Evolutionary conservation across 1,140 invertebrate genomes (phyloP).

Genomic region (Drosophila tani): DNA sequence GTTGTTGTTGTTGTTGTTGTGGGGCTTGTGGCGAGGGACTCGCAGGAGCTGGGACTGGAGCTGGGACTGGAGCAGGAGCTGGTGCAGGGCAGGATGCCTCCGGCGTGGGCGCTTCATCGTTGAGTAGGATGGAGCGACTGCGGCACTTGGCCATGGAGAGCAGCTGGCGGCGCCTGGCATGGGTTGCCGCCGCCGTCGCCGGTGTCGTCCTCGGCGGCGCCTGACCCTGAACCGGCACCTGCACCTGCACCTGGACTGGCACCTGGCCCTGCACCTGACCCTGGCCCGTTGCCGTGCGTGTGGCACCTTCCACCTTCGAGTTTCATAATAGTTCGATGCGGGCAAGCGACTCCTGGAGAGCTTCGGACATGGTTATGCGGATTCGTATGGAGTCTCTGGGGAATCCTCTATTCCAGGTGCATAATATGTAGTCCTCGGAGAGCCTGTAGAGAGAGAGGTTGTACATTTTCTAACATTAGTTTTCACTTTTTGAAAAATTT

Average conservation of each 20-base stretch:
- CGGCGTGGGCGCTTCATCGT: conserved; percentile 56
- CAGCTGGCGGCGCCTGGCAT: conserved; percentile 65
- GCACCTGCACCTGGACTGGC: conserved; percentile 35
- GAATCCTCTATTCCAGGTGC: conserved; percentile 45
- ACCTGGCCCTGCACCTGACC: conserved; percentile 37
- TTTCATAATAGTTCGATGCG: conserved; percentile 73
- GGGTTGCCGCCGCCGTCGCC: conserved; percentile 48
- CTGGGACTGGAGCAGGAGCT: conserved; percentile 25
- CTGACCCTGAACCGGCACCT: conserved; percentile 28
- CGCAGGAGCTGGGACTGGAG: conserved; percentile 18
- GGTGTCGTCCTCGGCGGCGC: conserved; percentile 42
- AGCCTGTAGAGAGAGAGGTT: not conserved
- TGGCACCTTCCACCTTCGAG: conserved; percentile 68
- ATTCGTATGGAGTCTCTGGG: conserved; percentile 8
- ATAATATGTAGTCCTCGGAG: conserved; percentile 41
- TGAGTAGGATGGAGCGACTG: conserved; percentile 59
- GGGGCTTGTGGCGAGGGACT: conserved; percentile 28
- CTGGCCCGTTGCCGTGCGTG: conserved; percentile 64
- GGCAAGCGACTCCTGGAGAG: conserved; percentile 46
- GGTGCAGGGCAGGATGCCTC: conserved; percentile 29
- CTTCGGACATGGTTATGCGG: conserved; percentile 43
- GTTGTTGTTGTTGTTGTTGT: conserved; percentile 48
- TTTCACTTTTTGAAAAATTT: not conserved
- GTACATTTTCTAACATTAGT: not conserved
- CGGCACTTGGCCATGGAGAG: conserved; percentile 78